Percentiles rank a stretch among this genome's conserved stretches.
phyloP scores from a whole-genome alignment of 2,113 vertebrate genomes.

The Pseudorectes ferrugineus region DNA sequence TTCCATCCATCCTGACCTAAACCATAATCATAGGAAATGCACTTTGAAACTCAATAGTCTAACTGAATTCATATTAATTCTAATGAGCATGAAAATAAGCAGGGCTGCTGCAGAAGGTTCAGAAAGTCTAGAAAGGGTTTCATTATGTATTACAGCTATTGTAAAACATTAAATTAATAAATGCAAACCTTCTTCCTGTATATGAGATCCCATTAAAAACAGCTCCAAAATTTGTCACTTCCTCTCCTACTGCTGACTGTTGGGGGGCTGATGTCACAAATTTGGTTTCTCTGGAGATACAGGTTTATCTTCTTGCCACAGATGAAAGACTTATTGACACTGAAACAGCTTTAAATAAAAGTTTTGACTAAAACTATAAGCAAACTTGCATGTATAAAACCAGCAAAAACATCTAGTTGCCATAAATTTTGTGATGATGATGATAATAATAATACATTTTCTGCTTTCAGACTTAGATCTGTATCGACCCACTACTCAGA shows the following conservation, averaged over 20 bases:
- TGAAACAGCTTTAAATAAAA: not conserved
- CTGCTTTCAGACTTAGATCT: not conserved
- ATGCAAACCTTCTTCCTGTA: not conserved
- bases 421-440: not conserved
- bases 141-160: constrained; percentile 5
- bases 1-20: not conserved
- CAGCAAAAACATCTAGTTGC: not conserved
- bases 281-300: not conserved
- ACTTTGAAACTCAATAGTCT: constrained; percentile 43
- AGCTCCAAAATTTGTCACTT: not conserved
- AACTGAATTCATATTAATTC: constrained; percentile 29
- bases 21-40: not conserved
- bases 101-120: constrained; percentile 23
- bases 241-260: not conserved
- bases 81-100: constrained; percentile 33
- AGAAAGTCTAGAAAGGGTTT: constrained; percentile 34
- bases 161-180: constrained; percentile 42
- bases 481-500: not conserved
- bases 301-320: not conserved
- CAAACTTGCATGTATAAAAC: not conserved
- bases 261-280: not conserved
- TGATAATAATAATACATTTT: not conserved
- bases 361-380: not conserved
- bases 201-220: not conserved
- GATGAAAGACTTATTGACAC: not conserved